These are phyloP conservation scores for Coluber constrictor DNA, from an alignment of 2,797 vertebrate species.

Conservation along the genomic window DNA sequence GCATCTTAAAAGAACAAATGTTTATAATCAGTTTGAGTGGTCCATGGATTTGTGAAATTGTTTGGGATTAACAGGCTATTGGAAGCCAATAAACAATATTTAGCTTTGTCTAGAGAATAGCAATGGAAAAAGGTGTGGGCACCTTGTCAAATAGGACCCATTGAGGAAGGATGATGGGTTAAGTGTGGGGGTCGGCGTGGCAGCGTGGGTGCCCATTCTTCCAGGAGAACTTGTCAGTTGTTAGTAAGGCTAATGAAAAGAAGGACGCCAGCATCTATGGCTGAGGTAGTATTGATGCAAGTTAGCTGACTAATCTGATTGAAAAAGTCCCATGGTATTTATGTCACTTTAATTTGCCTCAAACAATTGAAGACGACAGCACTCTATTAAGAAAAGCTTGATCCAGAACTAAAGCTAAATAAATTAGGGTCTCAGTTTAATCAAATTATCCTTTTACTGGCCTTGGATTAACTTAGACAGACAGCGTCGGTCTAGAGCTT, in stretches of 20 bases:
- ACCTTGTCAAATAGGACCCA: slow-evolving; percentile 79
- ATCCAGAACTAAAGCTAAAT: slow-evolving; percentile 89
- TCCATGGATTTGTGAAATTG: slow-evolving; percentile 77
- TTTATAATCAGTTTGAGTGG: slow-evolving; percentile 74
- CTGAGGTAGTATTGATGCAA: slow-evolving; percentile 80
- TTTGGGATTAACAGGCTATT: slow-evolving; percentile 82
- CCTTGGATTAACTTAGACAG: slow-evolving; percentile 75
- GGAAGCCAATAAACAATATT: slow-evolving; percentile 88
- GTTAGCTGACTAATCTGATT: slow-evolving; percentile 85
- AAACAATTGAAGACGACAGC: slow-evolving; percentile 81
- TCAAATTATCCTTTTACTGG: slow-evolving; percentile 81
- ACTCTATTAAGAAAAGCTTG: slow-evolving; percentile 80
- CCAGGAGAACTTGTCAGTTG: slow-evolving; percentile 76
- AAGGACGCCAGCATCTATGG: slow-evolving; percentile 78
- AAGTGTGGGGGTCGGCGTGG: slow-evolving; percentile 74
- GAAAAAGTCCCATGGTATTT: slow-evolving; percentile 83
- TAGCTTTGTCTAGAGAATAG: slow-evolving; percentile 78
- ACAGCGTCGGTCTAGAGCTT: slow-evolving; percentile 69
- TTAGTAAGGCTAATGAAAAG: slow-evolving; percentile 72
- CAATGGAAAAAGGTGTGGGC: slow-evolving; percentile 75
- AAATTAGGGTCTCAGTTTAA: slow-evolving; percentile 88
- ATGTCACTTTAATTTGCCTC: slow-evolving; percentile 89
- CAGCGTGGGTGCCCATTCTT: slow-evolving; percentile 77
- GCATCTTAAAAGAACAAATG: slow-evolving; percentile 60
- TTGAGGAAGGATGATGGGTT: slow-evolving; percentile 81